A percentile compares a stretch with the other conserved stretches of the same genome.
Conservation (phyloP, 2,888 invertebrate genomes). For the Synergus japonicus region DNA sequence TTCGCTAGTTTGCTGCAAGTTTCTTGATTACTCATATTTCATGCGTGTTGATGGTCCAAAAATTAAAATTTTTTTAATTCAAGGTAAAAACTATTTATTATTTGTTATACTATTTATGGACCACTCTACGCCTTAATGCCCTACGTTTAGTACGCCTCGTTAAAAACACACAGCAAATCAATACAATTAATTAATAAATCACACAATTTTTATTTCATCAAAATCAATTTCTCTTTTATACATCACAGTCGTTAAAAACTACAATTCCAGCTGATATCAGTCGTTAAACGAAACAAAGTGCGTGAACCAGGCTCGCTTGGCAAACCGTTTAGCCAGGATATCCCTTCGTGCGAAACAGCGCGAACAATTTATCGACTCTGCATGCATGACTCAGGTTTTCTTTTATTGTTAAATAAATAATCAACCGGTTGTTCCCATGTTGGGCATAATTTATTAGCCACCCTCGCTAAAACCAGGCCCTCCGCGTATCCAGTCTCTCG, state of each 20-base stretch:
- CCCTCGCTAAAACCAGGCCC: slow-evolving; percentile 56
- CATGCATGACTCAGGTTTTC: slow-evolving; percentile 51
- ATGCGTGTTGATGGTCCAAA: not conserved
- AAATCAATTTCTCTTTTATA: not conserved
- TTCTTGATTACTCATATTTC: too few species aligned
- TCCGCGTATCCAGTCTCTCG: slow-evolving; percentile 46
- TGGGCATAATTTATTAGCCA: slow-evolving; percentile 74
- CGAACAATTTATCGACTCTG: slow-evolving; percentile 50
- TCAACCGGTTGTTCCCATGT: slow-evolving; percentile 72
- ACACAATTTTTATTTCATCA: not conserved
- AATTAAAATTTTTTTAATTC: too few species aligned
- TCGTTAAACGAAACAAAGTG: slow-evolving; percentile 33
- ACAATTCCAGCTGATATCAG: slow-evolving; percentile 26
- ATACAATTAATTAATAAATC: not conserved
- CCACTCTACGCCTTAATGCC: too few species aligned
- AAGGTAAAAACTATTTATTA: too few species aligned
- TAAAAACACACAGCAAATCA: too few species aligned
- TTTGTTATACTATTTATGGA: too few species aligned
- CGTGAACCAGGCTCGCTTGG: slow-evolving; percentile 19
- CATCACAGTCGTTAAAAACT: slow-evolving; percentile 13
- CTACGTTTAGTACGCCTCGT: too few species aligned
- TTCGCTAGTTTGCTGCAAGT: not conserved
- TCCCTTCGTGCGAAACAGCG: slow-evolving; percentile 42
- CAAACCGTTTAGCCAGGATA: slow-evolving; percentile 21
- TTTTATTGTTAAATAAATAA: slow-evolving; percentile 77